A percentile compares a stretch with the other conserved stretches of the same genome.
Conservation (phyloP, 2,888 invertebrate genomes). For the Oscheius myriophilus region DNA sequence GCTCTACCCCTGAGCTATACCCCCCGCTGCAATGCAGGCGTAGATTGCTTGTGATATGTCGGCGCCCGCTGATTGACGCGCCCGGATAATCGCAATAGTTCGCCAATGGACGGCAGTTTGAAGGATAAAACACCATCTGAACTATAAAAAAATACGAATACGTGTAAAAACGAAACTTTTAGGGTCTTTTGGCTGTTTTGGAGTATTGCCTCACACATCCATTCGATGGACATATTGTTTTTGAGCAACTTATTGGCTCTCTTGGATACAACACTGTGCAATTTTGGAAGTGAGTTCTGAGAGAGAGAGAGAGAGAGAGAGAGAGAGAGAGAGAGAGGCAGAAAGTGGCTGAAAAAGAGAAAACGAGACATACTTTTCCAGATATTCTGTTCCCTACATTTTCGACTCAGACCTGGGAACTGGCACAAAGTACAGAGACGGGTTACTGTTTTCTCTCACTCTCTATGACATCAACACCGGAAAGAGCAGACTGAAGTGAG, state of each 20-base stretch:
- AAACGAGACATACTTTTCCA: too few relatives aligned
- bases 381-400: conserved; percentile 46
- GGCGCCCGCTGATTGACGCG: too few relatives aligned
- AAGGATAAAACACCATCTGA: too few relatives aligned
- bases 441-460: conserved; percentile 66
- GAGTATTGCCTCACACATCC: conserved; percentile 66
- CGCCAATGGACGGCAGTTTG: too few relatives aligned
- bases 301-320: neutral
- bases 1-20: conserved; percentile 69
- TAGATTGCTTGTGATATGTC: too few relatives aligned
- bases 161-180: neutral
- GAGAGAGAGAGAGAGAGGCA: neutral
- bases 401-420: conserved; percentile 68
- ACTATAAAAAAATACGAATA: too few relatives aligned
- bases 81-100: too few relatives aligned
- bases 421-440: conserved; percentile 68
- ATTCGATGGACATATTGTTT: conserved; percentile 56
- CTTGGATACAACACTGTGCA: conserved; percentile 55
- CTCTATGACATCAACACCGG: conserved; percentile 70
- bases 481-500: conserved; percentile 63
- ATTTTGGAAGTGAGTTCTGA: conserved; percentile 39
- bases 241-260: conserved; percentile 61
- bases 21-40: conserved; percentile 36
- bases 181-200: conserved; percentile 63
- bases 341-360: neutral